Conservation (phyloP, 2,797 vertebrate species). For the Psittacula derbiana region DNA sequence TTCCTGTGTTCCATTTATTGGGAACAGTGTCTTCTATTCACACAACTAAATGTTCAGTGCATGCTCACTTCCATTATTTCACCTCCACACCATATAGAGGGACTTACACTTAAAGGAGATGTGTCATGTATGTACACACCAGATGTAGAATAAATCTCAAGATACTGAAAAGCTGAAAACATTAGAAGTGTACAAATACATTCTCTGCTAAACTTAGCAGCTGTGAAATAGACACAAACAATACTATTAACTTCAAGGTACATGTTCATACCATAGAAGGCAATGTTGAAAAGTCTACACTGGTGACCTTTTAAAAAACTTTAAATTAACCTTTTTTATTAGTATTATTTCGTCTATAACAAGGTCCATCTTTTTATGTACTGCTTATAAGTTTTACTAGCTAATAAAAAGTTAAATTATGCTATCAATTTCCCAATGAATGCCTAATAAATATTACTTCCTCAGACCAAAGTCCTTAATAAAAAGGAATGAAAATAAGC, state of each 20-base stretch:
- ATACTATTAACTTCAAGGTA: background rate
- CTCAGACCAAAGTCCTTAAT: background rate
- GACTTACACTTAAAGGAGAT: background rate
- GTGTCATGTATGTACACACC: background rate
- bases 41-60: background rate
- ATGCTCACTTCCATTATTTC: background rate
- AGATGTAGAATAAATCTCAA: background rate
- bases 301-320: constrained; percentile 36
- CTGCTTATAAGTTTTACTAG: constrained; percentile 57
- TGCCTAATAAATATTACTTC: constrained; percentile 47
- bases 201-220: background rate
- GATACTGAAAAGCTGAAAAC: background rate
- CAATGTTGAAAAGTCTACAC: background rate
- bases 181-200: background rate
- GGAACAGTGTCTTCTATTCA: background rate
- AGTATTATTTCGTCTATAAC: constrained; percentile 9
- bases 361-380: constrained; percentile 44
- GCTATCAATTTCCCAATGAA: constrained; percentile 43
- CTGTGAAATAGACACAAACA: background rate
- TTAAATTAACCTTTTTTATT: constrained; percentile 33
- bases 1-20: background rate
- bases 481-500: background rate
- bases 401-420: constrained; percentile 48
- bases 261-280: background rate
- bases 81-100: background rate